Base-by-base conservation (phyloP, 2,797 vertebrate genomes). In the Leptodactylus fallax region DNA sequence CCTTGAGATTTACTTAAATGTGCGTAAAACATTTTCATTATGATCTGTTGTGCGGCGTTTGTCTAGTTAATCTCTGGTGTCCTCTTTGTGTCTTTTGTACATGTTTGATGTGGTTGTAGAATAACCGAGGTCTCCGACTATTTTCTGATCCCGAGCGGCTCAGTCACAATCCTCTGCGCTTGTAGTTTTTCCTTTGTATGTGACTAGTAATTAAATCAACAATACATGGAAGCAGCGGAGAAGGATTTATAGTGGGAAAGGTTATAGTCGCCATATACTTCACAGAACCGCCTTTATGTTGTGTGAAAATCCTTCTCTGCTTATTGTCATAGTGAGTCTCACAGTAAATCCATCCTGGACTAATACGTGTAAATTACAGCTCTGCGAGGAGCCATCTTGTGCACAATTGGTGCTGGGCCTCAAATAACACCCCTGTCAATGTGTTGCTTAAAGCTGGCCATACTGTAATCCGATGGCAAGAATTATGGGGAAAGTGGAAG, bases 131-230 rank as follows among this genome's bases (percentile, higher is more conserved):
- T 76, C 16, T 53, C 27, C 27, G 55, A 87, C 36, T n/a, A 47
- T 14, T 25, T n/a, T 11, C 17, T 78, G 69, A 81, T 81, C 36
- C 74, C 27, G 5, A 21, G 27, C 53, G 23, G 69, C 79, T 81
- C 56, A 36, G 25, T 85, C 83, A 47, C 71, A 85, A n/a, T 79
- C 55, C 47, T 11, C 60, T 36, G 36, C 36, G 36, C 36, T 36
- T 36, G 36, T 36, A 36, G 36, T 36, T 36, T 36, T 36, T 36
- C 36, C 36, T 36, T 36, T 36, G 36, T 58, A 49, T 72, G 13
- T 25, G n/a, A 76, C 67, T 78, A 36, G 23, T 87, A 63, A 81
- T 81, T 72, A 87, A 74, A 47, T 51, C 27, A 78, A 82, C 71
- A 63, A 83, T 87, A 21, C 27, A 19, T 14, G 27, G 79, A 81